A percentile compares a stretch with the other conserved stretches of the same genome.
Evolutionary conservation across 2,113 vertebrate genomes (phyloP).

Genomic region (Nesogale talazaci): DNA sequence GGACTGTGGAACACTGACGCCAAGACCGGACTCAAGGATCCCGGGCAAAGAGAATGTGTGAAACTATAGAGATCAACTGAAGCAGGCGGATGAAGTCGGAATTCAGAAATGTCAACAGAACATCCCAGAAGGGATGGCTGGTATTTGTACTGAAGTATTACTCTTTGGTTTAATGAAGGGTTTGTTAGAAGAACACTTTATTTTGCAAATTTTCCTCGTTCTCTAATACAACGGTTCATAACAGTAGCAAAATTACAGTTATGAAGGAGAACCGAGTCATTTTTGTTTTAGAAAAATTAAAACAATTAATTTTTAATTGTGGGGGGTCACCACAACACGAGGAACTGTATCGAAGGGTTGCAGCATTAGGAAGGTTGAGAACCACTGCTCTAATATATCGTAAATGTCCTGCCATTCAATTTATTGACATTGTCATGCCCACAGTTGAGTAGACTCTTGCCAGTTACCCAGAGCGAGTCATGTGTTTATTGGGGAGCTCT

Average conservation of each 20-base stretch:
- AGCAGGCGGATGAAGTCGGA: neutral
- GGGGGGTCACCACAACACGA: too few species aligned
- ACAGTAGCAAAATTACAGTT: too few species aligned
- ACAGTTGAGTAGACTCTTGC: neutral
- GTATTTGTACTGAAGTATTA: neutral
- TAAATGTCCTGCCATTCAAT: neutral
- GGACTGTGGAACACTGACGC: neutral
- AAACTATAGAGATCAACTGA: neutral
- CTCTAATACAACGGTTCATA: too few species aligned
- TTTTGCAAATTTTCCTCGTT: neutral
- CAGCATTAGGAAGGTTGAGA: too few species aligned
- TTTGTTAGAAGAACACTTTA: neutral
- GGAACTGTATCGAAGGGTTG: too few species aligned
- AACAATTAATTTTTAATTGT: too few species aligned
- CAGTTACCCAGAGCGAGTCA: neutral
- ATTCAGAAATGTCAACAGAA: neutral
- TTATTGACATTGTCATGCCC: neutral
- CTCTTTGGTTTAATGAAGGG: neutral
- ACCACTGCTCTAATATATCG: neutral
- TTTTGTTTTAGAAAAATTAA: too few species aligned
- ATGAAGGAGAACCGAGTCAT: too few species aligned
- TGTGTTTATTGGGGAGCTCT: neutral
- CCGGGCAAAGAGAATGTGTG: neutral
- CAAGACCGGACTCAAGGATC: neutral
- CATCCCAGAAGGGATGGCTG: neutral